Conservation (phyloP, 2,888 invertebrate genomes). For the Julus scandinavius region DNA sequence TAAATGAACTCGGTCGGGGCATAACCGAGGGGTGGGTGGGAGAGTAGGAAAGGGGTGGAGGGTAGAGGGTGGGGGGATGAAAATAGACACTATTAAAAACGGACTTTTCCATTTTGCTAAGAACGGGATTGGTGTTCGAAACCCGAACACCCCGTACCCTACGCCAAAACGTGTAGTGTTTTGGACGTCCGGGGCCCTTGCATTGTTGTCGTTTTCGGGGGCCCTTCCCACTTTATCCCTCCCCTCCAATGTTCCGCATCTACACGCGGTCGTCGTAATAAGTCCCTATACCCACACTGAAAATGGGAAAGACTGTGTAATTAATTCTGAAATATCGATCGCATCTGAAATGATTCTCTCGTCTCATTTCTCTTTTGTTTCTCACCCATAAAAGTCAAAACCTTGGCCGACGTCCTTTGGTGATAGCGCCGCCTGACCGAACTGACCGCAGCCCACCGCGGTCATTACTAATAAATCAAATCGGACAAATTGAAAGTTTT, state of each 20-base stretch:
- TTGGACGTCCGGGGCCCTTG: background rate
- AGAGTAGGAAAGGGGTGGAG: background rate
- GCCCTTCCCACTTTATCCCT: background rate
- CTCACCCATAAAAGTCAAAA: constrained; percentile 54
- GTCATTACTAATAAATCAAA: constrained; percentile 40
- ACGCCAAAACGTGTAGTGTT: background rate
- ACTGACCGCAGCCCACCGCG: constrained; percentile 36
- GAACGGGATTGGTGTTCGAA: background rate
- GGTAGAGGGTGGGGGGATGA: background rate
- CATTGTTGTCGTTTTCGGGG: constrained; percentile 10
- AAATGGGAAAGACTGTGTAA: constrained; percentile 57
- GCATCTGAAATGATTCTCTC: constrained; percentile 53
- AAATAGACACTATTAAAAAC: constrained; percentile 1
- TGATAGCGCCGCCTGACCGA: constrained; percentile 16
- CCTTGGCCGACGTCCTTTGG: constrained; percentile 31
- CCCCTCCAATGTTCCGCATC: background rate
- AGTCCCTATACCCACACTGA: constrained; percentile 52
- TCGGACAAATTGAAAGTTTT: constrained; percentile 40
- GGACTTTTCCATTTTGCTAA: background rate
- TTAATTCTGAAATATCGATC: constrained; percentile 57
- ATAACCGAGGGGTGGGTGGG: background rate
- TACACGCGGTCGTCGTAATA: background rate
- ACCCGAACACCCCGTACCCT: background rate
- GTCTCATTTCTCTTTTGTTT: constrained; percentile 55
- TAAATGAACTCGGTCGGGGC: constrained; percentile 40